Evolutionary conservation across 2,113 vertebrate species (phyloP).

Genomic region (Macroglossus sobrinus): DNA sequence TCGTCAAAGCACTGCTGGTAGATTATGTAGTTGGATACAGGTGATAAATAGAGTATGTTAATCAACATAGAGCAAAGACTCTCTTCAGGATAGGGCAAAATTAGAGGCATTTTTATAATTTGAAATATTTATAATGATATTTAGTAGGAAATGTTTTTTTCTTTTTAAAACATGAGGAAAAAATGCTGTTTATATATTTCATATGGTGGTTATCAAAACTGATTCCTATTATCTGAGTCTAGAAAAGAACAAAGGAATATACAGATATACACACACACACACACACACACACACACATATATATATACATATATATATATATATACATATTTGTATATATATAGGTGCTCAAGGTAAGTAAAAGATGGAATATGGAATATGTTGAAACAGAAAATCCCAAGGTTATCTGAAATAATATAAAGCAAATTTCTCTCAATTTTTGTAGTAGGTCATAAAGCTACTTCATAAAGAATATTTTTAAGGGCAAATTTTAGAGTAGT

Average conservation of each 20-base stretch:
- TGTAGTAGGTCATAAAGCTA: neutral
- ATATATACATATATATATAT: neutral
- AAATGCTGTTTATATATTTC: neutral
- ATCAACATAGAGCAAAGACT: neutral
- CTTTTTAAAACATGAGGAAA: constrained; percentile 3
- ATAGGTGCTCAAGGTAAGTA: neutral
- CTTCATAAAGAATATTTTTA: neutral
- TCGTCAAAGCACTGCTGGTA: neutral
- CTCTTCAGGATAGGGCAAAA: neutral
- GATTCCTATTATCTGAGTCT: neutral
- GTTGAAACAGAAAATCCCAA: neutral
- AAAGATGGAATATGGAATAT: neutral
- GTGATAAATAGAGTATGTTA: neutral
- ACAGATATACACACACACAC: no score
- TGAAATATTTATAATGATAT: neutral
- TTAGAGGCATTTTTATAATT: constrained; percentile 17
- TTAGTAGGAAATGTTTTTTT: neutral
- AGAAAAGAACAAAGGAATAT: neutral
- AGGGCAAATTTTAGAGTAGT: neutral
- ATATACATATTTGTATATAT: neutral
- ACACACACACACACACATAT: neutral
- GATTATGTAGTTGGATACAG: neutral
- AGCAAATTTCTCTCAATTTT: neutral
- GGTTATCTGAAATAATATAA: neutral
- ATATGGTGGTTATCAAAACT: neutral